Base-by-base conservation (phyloP, 1,140 invertebrate genomes). In the Drosophila watanabei region DNA sequence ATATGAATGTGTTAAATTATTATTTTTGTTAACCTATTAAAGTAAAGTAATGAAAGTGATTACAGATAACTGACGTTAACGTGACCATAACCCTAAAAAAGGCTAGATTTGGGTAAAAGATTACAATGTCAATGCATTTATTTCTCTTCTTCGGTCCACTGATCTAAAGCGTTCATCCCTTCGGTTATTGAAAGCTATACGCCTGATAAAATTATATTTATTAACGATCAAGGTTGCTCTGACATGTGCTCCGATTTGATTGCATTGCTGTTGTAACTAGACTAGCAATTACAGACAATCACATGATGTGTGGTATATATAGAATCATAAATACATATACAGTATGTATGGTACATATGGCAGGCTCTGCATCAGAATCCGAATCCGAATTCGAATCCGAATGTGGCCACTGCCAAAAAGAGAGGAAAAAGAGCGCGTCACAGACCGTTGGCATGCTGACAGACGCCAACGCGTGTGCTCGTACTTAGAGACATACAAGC, bases 381-480 rank as follows among this genome's bases (percentile, higher is more conserved):
- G 13, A 54, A 54, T 49, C 46, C 39, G 39, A 41, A n/a, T n/a
- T n/a, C n/a, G n/a, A n/a, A 41, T 30, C 28, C 14, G 16, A 37
- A n/a, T 35, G 46, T 64, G 48, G 45, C 32, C 48, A 43, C 33
- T 35, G 32, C 46, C 61, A 59, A 72, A 64, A 72, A 60, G 65
- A 77, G 56, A 60, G 45, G 20, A 43, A 54, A 45, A 43, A 56
- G 59, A 73, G 18, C 39, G 37, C 49, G 33, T 80, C 60, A 57
- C 60, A 83, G 79, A 73, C 60, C 63, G 49, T 59, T 70, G 64
- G 39, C 77, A 68, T 33, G 66, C 48, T 68, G 62, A 41, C 65
- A 69, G 65, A 43, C 46, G 76, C 43, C 61, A 59, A 52, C 46
- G 79, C 62, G 79, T 66, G 79, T 64, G 59, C 58, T 46, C 66